Conservation (phyloP, 2,113 vertebrate genomes). For the Peucedramus taeniatus region DNA sequence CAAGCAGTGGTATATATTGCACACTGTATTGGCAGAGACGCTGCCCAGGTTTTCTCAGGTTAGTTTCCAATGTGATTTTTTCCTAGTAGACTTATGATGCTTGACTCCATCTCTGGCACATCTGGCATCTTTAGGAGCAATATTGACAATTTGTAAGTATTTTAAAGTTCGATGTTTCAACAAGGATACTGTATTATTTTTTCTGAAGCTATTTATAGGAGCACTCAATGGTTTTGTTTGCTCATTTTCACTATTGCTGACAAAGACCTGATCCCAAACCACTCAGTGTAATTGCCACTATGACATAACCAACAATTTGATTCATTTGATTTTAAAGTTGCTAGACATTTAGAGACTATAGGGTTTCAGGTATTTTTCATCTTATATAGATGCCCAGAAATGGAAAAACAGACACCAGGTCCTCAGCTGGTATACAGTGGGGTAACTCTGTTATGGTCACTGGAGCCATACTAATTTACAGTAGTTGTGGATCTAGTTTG, state of each 20-base stretch:
- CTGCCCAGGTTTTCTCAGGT: not conserved
- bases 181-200: not conserved
- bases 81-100: not conserved
- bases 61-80: not conserved
- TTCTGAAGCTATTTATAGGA: not conserved
- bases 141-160: not conserved
- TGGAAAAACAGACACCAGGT: not conserved
- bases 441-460: not conserved
- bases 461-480: not conserved
- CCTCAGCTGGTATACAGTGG: not conserved
- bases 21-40: not conserved
- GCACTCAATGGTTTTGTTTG: not conserved
- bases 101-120: not conserved
- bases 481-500: not conserved
- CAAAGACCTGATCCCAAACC: not conserved
- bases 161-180: conserved; percentile 1
- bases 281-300: not conserved
- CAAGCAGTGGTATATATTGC: not conserved
- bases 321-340: not conserved
- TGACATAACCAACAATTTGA: not conserved
- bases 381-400: not conserved
- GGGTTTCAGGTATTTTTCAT: not conserved
- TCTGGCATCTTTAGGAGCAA: not conserved
- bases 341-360: not conserved
- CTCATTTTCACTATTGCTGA: not conserved